A percentile compares a stretch with the other conserved stretches of the same genome.
These are phyloP conservation scores for Hirudo medicinalis DNA, from an alignment of 1,140 invertebrate genomes.

Conservation along the genomic window DNA sequence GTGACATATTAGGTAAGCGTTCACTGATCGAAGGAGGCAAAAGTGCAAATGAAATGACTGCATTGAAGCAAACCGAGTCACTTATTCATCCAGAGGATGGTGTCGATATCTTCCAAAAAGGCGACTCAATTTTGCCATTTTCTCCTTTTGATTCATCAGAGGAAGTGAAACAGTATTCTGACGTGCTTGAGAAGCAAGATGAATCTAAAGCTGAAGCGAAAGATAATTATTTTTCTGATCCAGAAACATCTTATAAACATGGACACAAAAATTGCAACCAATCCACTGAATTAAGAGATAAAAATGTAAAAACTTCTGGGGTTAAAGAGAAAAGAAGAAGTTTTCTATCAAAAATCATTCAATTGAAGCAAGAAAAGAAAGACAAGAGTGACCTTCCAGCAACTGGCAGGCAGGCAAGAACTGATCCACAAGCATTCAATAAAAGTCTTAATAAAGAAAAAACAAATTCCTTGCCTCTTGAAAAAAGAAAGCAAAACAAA, in stretches of 20 bases:
- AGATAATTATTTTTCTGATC: not conserved
- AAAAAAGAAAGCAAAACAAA: conserved; percentile 16
- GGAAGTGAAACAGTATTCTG: not conserved
- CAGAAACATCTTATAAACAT: conserved; percentile 8
- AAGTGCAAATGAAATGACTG: no score
- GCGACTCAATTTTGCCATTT: not conserved
- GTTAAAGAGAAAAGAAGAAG: conserved; percentile 30
- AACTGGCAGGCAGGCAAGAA: not conserved
- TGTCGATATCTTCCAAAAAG: not conserved
- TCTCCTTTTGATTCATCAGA: not conserved
- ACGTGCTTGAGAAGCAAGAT: not conserved
- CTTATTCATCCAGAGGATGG: no score
- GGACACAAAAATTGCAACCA: conserved; percentile 2
- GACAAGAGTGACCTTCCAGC: not conserved
- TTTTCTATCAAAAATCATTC: conserved; percentile 30
- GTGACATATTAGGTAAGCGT: no score
- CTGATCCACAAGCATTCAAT: not conserved
- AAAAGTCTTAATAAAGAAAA: conserved; percentile 11
- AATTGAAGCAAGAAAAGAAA: conserved; percentile 30
- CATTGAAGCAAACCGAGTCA: no score
- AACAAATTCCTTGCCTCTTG: conserved; percentile 4
- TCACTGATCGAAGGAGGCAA: no score
- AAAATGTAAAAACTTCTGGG: conserved; percentile 11
- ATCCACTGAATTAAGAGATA: conserved; percentile 13
- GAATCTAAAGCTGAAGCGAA: not conserved